Base-by-base conservation (phyloP, 1,140 invertebrate genomes). In the Drosophila triauraria region DNA sequence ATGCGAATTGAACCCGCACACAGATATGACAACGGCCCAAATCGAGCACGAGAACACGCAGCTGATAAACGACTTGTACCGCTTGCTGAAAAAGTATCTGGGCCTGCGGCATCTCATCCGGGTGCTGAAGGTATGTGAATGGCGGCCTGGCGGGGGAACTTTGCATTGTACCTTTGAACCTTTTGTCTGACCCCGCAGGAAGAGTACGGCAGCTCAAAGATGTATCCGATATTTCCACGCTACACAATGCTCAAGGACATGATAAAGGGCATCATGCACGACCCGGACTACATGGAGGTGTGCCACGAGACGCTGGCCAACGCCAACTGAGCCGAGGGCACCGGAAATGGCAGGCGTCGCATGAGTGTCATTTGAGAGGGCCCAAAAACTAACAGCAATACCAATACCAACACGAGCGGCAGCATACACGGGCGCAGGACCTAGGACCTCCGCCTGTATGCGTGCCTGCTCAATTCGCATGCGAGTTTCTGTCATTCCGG, bases 231-330 rank as follows among this genome's bases (percentile, higher is more conserved):
- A 93, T 96, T 98, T 86, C 97, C 97, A 15, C 95, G 97, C 50
- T 99, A 98, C 94, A 97, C 96, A 50, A 97, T 99, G 94, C 94
- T 99, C 54, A 98, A 98, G 93, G 97, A 98, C 91, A 98, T 99
- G 97, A 98, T 98, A 91, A 98, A 98, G 93, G 97, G 97, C 90
- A 97, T 98, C 79, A 97, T 98, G 95, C 96, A 97, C 80, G 96
- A 98, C 94, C 97, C 97, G 7, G 97, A 97, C 93, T 98, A 98
- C 94, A 98, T 98, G 96, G 98, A 98, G 94, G 97, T 98, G 50
- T 98, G 97, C 93, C 97, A 98, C 92, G 97, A 98, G 93, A 92
- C 85, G 32, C 64, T 90, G 85, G 86, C 86, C 86, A 90, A 91
- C 86, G 87, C 86, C 86, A 90, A 90, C 86, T 90, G 85, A 90